Conservation (phyloP, 2,797 vertebrate species). For the Coregonus sp. region DNA sequence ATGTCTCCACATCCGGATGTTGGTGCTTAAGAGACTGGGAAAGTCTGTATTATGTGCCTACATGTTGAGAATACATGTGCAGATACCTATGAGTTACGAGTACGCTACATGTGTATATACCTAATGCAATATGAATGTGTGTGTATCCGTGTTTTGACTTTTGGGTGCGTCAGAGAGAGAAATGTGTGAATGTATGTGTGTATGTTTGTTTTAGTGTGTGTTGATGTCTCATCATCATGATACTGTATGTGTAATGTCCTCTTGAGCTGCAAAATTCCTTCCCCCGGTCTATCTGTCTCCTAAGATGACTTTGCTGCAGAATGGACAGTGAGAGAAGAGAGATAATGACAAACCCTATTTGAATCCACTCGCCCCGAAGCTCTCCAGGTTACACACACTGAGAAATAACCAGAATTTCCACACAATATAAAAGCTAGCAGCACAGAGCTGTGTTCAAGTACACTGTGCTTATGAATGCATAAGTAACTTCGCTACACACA, state of each 20-base stretch:
- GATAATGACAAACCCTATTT: constrained; percentile 4
- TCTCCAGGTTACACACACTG: background rate
- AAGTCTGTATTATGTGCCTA: background rate
- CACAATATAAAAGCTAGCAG: background rate
- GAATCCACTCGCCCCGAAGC: background rate
- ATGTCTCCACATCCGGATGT: background rate
- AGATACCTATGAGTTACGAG: background rate
- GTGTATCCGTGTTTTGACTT: background rate
- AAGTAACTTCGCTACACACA: background rate
- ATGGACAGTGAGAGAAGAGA: constrained; percentile 10
- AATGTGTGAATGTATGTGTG: background rate
- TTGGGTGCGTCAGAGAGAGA: background rate
- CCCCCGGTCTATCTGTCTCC: background rate
- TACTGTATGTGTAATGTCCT: too few species aligned
- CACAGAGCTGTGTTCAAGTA: background rate
- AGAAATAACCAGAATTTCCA: too few species aligned
- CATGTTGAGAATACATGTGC: background rate
- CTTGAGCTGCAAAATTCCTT: too few species aligned
- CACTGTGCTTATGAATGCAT: background rate
- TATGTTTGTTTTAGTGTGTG: background rate
- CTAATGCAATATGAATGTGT: background rate
- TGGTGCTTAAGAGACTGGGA: background rate
- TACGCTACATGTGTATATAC: background rate
- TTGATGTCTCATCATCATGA: too few species aligned
- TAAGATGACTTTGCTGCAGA: background rate